A percentile compares a stretch with the other conserved stretches of the same genome.
phyloP scores from a whole-genome alignment of 2,888 invertebrate genomes.

The Melolontha melolontha region DNA sequence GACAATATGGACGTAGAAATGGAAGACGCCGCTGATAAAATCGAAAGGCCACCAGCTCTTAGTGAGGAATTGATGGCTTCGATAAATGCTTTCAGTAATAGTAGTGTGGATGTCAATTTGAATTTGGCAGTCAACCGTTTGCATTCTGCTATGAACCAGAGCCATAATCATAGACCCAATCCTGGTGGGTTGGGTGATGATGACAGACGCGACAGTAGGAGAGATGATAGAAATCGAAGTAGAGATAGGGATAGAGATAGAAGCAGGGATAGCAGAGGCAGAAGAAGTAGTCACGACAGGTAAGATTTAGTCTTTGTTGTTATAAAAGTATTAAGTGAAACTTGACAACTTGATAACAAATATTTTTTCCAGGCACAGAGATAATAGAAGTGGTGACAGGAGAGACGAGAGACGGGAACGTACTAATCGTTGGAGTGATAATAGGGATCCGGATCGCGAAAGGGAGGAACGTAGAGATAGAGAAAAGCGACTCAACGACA shows the following conservation, averaged over 20 bases:
- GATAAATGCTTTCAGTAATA: conserved; percentile 49
- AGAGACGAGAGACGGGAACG: conserved; percentile 51
- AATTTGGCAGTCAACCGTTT: conserved; percentile 48
- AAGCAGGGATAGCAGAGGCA: conserved; percentile 57
- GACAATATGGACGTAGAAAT: conserved; percentile 86
- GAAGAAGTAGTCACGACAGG: conserved; percentile 55
- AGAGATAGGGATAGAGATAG: conserved; percentile 60
- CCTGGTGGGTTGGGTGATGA: conserved; percentile 51
- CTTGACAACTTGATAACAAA: too few species aligned
- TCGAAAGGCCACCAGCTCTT: conserved; percentile 57
- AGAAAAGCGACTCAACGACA: conserved; percentile 57
- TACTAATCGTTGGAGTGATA: conserved; percentile 48
- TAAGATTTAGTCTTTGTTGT: conserved; percentile 1
- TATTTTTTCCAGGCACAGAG: conserved; percentile 50
- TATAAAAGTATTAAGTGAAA: too few species aligned
- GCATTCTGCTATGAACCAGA: conserved; percentile 43
- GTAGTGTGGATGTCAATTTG: conserved; percentile 45
- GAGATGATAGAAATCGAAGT: conserved; percentile 54
- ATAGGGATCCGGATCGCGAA: conserved; percentile 48
- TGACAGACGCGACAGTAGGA: conserved; percentile 53
- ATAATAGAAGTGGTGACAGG: conserved; percentile 49
- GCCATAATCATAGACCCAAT: conserved; percentile 38
- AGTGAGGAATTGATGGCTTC: conserved; percentile 68
- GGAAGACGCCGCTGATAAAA: conserved; percentile 68
- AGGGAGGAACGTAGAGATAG: conserved; percentile 58